A percentile compares a stretch with the other conserved stretches of the same genome.
Conservation (phyloP, 2,113 vertebrate species). For the Orthonyx spaldingii region DNA sequence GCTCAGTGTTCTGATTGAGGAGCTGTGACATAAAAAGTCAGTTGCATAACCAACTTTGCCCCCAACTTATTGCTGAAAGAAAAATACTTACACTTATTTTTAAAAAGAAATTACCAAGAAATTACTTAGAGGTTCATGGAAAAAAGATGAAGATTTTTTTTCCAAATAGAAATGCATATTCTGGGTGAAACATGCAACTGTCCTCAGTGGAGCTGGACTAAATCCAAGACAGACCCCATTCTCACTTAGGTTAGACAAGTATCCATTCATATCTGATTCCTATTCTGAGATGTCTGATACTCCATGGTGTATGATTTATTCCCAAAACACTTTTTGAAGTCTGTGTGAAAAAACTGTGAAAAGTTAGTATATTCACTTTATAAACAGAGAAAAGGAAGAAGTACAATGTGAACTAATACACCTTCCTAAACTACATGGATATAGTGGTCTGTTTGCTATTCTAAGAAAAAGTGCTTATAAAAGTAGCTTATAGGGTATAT, state of each 20-base stretch:
- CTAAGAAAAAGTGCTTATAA: not conserved
- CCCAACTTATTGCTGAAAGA: not conserved
- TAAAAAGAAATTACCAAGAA: not conserved
- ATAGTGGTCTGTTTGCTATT: not conserved
- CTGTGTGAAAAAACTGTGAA: not conserved
- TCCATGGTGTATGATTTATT: not conserved
- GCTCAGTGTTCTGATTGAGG: not conserved
- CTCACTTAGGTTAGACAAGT: not conserved
- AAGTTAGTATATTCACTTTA: not conserved
- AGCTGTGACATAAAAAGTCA: not conserved
- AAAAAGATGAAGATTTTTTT: not conserved
- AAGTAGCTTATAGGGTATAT: not conserved
- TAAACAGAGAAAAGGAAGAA: not conserved
- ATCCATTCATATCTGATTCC: not conserved
- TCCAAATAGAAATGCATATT: not conserved
- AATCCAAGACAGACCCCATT: not conserved
- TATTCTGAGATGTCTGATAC: not conserved
- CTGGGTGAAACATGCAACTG: not conserved
- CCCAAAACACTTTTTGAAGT: not conserved
- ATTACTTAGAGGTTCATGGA: not conserved
- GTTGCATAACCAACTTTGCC: not conserved
- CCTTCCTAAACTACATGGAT: not conserved
- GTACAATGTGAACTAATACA: not conserved
- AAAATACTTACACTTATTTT: not conserved
- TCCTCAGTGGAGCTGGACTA: not conserved